Evolutionary conservation across 2,888 invertebrate species (phyloP).

Genomic region (Fabriciana adippe): DNA sequence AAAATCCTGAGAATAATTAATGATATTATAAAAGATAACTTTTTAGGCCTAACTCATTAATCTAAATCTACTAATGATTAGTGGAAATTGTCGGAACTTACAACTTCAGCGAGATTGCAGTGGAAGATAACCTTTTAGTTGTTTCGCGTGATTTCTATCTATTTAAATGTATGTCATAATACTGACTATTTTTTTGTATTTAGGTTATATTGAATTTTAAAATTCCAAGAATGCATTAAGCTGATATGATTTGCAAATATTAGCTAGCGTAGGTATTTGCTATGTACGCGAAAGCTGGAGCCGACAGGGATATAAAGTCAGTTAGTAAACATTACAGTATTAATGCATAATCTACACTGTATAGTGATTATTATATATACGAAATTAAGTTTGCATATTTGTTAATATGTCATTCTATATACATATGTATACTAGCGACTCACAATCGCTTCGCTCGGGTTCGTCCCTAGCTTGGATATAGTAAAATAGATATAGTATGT

Average conservation of each 20-base stretch:
- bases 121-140: constrained; percentile 1
- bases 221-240: constrained; percentile 12
- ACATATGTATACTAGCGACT: too few relatives aligned
- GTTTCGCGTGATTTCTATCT: background rate
- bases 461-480: too few relatives aligned
- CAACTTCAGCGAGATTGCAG: background rate
- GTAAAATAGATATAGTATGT: too few relatives aligned
- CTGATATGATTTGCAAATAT: constrained; percentile 23
- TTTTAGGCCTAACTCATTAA: background rate
- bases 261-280: constrained; percentile 1
- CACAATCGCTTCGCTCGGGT: too few relatives aligned
- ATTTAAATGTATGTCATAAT: constrained; percentile 8
- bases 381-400: too few relatives aligned
- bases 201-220: constrained; percentile 18
- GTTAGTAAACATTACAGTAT: background rate
- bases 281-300: background rate
- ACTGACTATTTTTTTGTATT: constrained; percentile 4
- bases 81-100: constrained; percentile 11
- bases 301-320: constrained; percentile 9
- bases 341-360: background rate
- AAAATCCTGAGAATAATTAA: background rate
- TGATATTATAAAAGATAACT: constrained; percentile 3
- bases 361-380: too few relatives aligned
- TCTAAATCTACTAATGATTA: background rate
- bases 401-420: too few relatives aligned